Percentiles rank a stretch among this genome's conserved stretches.
These are phyloP conservation scores for Ahaetulla prasina DNA, from an alignment of 2,113 vertebrate species.

Conservation along the genomic window DNA sequence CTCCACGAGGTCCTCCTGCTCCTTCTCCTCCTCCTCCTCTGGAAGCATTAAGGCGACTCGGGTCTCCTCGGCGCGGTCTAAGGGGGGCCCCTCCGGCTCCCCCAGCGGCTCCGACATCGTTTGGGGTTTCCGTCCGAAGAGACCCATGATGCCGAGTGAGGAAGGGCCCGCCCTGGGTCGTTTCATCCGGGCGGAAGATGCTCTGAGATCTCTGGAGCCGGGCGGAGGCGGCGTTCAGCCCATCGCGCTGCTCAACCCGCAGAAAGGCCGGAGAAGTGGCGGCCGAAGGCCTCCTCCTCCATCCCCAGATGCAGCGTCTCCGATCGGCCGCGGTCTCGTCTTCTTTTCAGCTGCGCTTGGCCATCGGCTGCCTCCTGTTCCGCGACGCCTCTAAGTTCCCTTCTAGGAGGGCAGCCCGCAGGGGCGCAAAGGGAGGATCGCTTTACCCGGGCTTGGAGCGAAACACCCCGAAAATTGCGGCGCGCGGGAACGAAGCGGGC, in stretches of 20 bases:
- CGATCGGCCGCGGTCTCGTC: neutral
- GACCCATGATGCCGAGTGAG: conserved; percentile 64
- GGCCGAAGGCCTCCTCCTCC: neutral
- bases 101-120: neutral
- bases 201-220: neutral
- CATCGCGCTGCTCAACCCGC: neutral
- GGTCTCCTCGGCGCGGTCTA: neutral
- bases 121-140: neutral
- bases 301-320: neutral
- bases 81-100: neutral
- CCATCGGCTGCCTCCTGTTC: neutral
- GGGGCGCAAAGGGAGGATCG: neutral
- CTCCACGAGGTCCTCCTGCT: fast-evolving
- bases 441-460: neutral
- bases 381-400: neutral
- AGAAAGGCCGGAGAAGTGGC: neutral
- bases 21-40: neutral
- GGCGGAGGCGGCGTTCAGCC: neutral
- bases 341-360: neutral
- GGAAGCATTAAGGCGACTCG: neutral
- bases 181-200: conserved; percentile 65
- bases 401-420: neutral
- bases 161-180: conserved; percentile 67
- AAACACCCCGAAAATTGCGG: neutral
- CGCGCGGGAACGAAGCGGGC: neutral